Evolutionary conservation across 2,797 vertebrate species (phyloP), one percentile per base, ranked within the genome.

Genomic region (Artibeus lituratus): DNA sequence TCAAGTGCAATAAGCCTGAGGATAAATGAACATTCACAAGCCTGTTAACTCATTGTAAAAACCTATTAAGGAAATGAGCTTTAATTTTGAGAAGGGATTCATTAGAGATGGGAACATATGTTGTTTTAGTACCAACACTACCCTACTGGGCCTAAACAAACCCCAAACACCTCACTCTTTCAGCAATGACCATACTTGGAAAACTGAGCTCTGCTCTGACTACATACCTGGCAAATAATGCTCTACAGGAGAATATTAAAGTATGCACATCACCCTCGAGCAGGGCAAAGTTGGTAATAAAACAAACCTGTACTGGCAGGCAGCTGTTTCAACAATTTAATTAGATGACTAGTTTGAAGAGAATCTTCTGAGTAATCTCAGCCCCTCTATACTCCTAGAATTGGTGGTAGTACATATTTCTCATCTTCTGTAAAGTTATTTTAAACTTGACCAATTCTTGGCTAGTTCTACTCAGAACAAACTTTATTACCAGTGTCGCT

Each of bases 31-130:
- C 83, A 95, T 95, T 97, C 95, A 96, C 78, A 97, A 97, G 95
- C 86, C 92, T 94, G 67, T 96, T 97, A 97, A 97, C 51, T 95
- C 96, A 96, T 19, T 92, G 78, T 95, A 89, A 83, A 94, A 94
- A 94, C 37, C 84, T 89, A 89, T 95, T 96, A 97, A 95, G 96
- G 94, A 96, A 97, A 97, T 94, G 72, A 97, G 94, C 88, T 95
- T 96, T 97, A 97, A 96, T 96, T 96, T 92, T 6, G 2, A 95
- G 93, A 96, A 84, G 74, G 51, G 80, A 29, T 87, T 97, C 80
- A 94, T 94, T 77, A 96, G 59, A 86, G 83, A 96, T 91, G 95
- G 94, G 90, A 88, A 97, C 96, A 96, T 80, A 82, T 2, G 78
- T 76, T 95, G 44, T 72, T 94, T 95, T 59, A 94, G 76, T 80